A percentile compares a stretch with the other conserved stretches of the same genome.
Evolutionary conservation across 2,113 vertebrate species (phyloP).

Genomic region (Callipepla californica): DNA sequence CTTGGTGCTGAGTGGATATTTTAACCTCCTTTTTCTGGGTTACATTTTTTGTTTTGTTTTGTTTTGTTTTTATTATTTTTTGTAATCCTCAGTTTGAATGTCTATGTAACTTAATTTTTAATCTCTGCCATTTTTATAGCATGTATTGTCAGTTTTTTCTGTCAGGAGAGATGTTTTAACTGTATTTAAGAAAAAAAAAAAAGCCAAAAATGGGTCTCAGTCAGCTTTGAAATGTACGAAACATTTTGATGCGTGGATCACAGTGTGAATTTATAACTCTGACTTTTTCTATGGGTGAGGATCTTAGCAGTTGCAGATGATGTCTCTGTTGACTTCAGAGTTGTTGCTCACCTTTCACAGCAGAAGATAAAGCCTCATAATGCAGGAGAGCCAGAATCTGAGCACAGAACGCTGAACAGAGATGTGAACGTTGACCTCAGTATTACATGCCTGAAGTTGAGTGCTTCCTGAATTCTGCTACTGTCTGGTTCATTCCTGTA

Average conservation of each 20-base stretch:
- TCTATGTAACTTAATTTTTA: background rate
- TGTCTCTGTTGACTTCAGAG: background rate
- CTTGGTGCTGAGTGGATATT: background rate
- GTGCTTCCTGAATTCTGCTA: background rate
- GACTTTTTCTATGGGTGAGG: background rate
- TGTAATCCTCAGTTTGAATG: background rate
- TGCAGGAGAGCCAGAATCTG: background rate
- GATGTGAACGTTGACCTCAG: background rate
- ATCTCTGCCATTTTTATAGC: background rate
- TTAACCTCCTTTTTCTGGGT: background rate
- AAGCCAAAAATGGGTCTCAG: fast-evolving
- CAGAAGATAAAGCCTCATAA: background rate
- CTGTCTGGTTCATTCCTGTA: background rate
- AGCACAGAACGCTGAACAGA: background rate
- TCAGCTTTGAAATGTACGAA: background rate
- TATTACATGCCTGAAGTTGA: fast-evolving
- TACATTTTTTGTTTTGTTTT: background rate
- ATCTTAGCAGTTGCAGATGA: background rate
- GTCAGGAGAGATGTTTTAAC: background rate
- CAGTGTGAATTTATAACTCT: background rate
- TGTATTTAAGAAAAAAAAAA: background rate
- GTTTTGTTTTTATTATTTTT: background rate
- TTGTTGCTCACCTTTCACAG: background rate
- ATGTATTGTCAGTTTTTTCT: background rate
- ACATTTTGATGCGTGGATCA: background rate